Conservation (phyloP, 2,797 vertebrate genomes). For the Prunella strophiata region DNA sequence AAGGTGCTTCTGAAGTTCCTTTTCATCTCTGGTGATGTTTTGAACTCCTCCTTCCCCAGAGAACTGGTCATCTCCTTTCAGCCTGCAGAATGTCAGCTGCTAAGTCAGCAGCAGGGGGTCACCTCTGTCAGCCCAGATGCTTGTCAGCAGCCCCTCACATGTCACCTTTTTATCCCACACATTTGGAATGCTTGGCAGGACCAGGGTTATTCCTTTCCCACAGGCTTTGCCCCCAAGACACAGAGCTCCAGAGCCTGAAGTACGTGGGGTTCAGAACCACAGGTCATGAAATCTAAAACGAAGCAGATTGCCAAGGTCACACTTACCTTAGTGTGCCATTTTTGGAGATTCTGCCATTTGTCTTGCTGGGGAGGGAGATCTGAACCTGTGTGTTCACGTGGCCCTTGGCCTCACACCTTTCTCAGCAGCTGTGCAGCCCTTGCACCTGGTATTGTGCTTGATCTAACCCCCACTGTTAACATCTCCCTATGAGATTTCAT, state of each 20-base stretch:
- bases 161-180: neutral
- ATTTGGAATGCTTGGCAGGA: neutral
- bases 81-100: neutral
- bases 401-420: neutral
- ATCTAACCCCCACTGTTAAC: neutral
- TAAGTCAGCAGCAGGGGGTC: neutral
- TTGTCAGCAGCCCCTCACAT: conserved; percentile 45
- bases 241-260: neutral
- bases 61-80: neutral
- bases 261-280: rapidly evolving
- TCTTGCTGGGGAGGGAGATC: neutral
- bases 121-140: neutral
- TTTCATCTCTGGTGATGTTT: neutral
- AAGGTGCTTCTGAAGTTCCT: neutral
- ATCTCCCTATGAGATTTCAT: neutral
- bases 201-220: neutral
- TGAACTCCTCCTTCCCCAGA: neutral
- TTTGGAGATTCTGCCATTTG: neutral
- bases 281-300: neutral
- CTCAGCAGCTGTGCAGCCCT: neutral
- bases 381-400: rapidly evolving
- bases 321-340: neutral
- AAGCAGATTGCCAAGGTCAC: neutral
- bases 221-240: neutral
- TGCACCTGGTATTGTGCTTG: neutral